Percentiles rank a stretch among this genome's conserved stretches.
Evolutionary conservation across 2,797 vertebrate genomes (phyloP).

Genomic region (Miichthys miiuy): DNA sequence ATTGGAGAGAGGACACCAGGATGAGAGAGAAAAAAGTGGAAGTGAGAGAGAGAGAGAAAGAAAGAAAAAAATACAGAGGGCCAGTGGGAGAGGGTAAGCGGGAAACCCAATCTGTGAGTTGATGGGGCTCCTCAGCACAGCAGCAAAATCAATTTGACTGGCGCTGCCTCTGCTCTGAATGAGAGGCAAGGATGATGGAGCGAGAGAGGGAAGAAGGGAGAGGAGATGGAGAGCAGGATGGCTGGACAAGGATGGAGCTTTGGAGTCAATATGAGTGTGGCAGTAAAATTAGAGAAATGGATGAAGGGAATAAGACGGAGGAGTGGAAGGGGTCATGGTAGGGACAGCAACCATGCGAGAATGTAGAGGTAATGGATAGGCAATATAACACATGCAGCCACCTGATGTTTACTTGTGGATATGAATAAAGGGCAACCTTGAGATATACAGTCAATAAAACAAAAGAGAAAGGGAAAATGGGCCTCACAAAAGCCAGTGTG

Average conservation of each 20-base stretch:
- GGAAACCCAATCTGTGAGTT: conserved; percentile 80
- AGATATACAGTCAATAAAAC: conserved; percentile 36
- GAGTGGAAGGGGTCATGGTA: conserved; percentile 58
- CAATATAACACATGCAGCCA: conserved; percentile 19
- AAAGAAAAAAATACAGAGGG: conserved; percentile 47
- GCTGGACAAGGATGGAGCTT: conserved; percentile 59
- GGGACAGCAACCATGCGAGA: conserved; percentile 56
- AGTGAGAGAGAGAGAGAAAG: conserved; percentile 39
- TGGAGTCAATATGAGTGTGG: conserved; percentile 60
- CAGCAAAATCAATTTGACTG: conserved; percentile 83
- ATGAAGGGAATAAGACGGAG: conserved; percentile 42
- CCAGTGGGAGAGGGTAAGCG: conserved; percentile 71
- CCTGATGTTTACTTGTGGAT: conserved; percentile 43
- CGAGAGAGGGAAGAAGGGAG: conserved; percentile 54
- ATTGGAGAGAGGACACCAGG: conserved; percentile 5
- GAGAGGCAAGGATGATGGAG: conserved; percentile 72
- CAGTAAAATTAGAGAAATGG: conserved; percentile 51
- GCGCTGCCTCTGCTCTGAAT: conserved; percentile 74
- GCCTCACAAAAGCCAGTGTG: not conserved
- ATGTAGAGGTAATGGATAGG: conserved; percentile 24
- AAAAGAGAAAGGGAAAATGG: conserved; percentile 14
- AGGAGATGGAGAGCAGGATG: conserved; percentile 55
- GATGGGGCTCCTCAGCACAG: conserved; percentile 82
- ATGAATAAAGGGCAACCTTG: conserved; percentile 33
- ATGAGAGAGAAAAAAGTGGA: conserved; percentile 42